These are phyloP conservation scores for Ramphastos sulfuratus DNA, from an alignment of 2,113 vertebrate species.

Conservation along the genomic window DNA sequence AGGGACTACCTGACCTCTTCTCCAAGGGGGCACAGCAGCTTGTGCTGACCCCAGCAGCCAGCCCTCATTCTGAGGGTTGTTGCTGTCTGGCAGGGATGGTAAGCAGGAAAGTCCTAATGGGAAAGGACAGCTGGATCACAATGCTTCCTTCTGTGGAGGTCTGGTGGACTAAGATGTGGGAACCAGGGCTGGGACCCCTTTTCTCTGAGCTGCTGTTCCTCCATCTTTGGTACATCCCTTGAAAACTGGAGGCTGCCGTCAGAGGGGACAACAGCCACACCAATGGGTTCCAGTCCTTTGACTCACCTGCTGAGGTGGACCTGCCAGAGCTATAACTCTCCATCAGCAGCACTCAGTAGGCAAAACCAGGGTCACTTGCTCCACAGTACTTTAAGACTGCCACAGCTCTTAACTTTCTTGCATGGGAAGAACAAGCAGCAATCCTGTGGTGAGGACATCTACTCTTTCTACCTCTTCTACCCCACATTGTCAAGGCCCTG, in stretches of 20 bases:
- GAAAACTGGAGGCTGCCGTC: neutral
- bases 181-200: neutral
- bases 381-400: neutral
- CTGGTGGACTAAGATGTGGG: rapidly evolving
- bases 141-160: neutral
- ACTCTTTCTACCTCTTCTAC: neutral
- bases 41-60: neutral
- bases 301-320: neutral
- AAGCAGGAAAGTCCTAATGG: neutral
- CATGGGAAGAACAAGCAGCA: neutral
- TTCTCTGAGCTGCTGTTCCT: neutral
- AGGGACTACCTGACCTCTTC: slow-evolving; percentile 38
- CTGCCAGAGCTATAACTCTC: neutral
- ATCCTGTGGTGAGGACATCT: rapidly evolving
- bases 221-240: neutral
- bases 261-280: neutral
- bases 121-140: neutral
- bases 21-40: neutral
- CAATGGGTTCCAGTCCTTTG: rapidly evolving
- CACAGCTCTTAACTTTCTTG: neutral
- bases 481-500: neutral
- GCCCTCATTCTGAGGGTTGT: neutral
- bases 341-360: neutral
- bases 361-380: rapidly evolving
- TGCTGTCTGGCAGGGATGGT: neutral